phyloP scores from a whole-genome alignment of 37 sponge, comb jelly and placozoan genomes.

The Agelas oroides region DNA sequence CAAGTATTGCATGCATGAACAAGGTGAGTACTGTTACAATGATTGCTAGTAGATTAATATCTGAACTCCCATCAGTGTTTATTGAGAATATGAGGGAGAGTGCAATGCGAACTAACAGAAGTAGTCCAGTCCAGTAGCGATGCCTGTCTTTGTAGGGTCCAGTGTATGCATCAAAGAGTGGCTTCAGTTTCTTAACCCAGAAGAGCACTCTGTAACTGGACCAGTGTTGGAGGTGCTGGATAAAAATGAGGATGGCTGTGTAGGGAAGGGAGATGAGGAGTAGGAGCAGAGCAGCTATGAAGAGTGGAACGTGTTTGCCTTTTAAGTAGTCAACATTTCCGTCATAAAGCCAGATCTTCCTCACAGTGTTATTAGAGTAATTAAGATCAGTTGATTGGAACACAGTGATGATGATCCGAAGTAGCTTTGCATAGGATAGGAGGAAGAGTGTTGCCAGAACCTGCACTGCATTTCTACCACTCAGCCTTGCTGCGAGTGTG shows the following conservation, averaged over 20 bases:
- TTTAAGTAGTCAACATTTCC: slow-evolving; percentile 1
- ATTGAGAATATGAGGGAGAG: neutral
- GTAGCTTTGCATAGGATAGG: slow-evolving; percentile 29
- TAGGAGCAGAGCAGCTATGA: neutral
- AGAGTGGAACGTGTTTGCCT: neutral
- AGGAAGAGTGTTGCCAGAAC: slow-evolving; percentile 45
- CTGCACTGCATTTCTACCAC: too few species aligned
- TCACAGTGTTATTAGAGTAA: neutral
- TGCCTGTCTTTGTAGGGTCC: neutral
- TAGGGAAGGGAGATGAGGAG: slow-evolving; percentile 27
- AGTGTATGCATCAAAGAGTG: slow-evolving; percentile 48
- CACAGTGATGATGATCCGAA: slow-evolving; percentile 12
- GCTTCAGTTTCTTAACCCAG: slow-evolving; percentile 18
- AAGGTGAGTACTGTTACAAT: neutral
- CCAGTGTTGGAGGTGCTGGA: too few species aligned
- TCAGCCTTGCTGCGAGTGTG: too few species aligned
- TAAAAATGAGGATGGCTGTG: slow-evolving; percentile 2
- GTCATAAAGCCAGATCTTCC: slow-evolving; percentile 32
- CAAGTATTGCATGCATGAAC: too few species aligned
- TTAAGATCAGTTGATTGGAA: neutral
- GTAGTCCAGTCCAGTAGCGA: slow-evolving; percentile 31
- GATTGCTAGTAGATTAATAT: neutral
- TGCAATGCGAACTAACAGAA: slow-evolving; percentile 5
- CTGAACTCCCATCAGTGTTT: neutral
- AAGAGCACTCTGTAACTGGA: neutral